Percentiles rank a stretch among this genome's conserved stretches.
Evolutionary conservation across 2,888 invertebrate genomes (phyloP).

Genomic region (Dinocampus coccinellae): DNA sequence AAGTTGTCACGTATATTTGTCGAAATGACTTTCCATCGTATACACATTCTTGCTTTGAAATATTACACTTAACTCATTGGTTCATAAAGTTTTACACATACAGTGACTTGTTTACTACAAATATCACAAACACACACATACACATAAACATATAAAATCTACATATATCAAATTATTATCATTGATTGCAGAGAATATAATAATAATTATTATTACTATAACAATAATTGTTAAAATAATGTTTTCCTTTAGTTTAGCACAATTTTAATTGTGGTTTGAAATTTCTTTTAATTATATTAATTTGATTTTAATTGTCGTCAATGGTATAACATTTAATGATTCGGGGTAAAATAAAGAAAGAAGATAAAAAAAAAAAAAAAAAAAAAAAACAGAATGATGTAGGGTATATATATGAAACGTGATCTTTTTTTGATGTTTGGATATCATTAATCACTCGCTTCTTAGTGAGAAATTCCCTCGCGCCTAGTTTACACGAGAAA

Average conservation of each 20-base stretch:
- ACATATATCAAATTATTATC: neutral
- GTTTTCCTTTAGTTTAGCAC: no score
- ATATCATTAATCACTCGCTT: slow-evolving; percentile 67
- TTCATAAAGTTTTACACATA: slow-evolving; percentile 29
- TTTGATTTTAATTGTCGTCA: slow-evolving; percentile 13
- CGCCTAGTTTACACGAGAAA: slow-evolving; percentile 66
- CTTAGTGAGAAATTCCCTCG: slow-evolving; percentile 67
- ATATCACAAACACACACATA: no score
- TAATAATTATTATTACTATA: neutral
- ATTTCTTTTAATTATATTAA: slow-evolving; percentile 18
- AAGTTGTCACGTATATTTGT: slow-evolving; percentile 66
- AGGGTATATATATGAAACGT: slow-evolving; percentile 18
- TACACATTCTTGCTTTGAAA: slow-evolving; percentile 64
- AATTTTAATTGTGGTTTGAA: neutral
- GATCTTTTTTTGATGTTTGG: slow-evolving; percentile 28
- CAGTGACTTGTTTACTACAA: slow-evolving; percentile 38
- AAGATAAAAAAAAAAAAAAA: no score
- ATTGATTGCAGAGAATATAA: neutral
- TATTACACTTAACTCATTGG: no score
- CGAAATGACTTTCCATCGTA: slow-evolving; percentile 64
- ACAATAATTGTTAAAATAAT: no score
- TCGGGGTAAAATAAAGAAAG: slow-evolving; percentile 22
- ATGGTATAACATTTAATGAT: slow-evolving; percentile 9
- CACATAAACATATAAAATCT: neutral
- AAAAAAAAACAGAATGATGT: no score